Base-by-base conservation (phyloP, 1,140 invertebrate genomes). In the Diorhabda carinulata region DNA sequence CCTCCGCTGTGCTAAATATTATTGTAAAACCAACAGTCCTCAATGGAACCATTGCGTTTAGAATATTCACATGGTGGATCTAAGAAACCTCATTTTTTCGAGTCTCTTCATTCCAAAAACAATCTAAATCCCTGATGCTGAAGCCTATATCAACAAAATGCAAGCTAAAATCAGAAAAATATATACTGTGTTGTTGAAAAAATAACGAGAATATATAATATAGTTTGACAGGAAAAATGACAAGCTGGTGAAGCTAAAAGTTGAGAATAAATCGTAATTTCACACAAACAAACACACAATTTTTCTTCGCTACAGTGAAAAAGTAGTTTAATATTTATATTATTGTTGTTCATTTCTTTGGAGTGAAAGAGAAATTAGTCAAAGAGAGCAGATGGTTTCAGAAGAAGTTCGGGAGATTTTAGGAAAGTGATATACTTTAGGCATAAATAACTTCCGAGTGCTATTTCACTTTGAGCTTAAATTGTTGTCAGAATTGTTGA, bases 381-480 rank as follows among this genome's bases (percentile, higher is more conserved):
- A n/a, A 25, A 25, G 47, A n/a, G 47, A 52, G 47, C 47, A 52
- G 47, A 52, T 52, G 47, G 47, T 52, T 52, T 52, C n/a, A 6
- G 47, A n/a, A 52, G 47, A 52, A 52, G 47, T 52, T 52, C n/a
- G 2, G 47, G 47, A 52, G 47, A 52, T 52, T 52, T 52, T n/a
- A 6, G 6, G 47, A n/a, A 52, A 52, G 47, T 52, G 47, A 52
- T 52, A 52, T 52, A 52, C 47, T 52, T 52, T 52, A 6, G n/a
- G n/a, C 47, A 52, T 52, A 52, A 52, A 52, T 52, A 52, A 52
- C 47, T 52, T 52, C 25, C 47, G 47, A 52, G 47, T 52, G 47
- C n/a, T 52, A 52, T 52, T 52, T 52, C n/a, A 52, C 47, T 52
- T 52, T 8, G n/a, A 6, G 47, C 47, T 52, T 52, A 8, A 52